Conservation (phyloP, 2,888 invertebrate species). For the Subacronicta megacephala region DNA sequence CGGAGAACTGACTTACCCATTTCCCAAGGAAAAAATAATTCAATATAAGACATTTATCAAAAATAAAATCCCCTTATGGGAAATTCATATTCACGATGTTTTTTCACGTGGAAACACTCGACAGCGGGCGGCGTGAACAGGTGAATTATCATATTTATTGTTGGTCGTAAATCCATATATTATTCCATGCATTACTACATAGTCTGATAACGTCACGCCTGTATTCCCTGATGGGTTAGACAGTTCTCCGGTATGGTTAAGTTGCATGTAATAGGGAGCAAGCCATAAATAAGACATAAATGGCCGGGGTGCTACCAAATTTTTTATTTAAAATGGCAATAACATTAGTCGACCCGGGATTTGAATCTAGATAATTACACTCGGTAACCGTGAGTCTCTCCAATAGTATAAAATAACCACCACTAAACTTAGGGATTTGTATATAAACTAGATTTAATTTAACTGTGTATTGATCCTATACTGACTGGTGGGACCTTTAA, state of each 20-base stretch:
- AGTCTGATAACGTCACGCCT: background rate
- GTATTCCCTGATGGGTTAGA: too few species aligned
- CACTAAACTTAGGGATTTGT: conserved; percentile 6
- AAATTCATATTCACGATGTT: conserved; percentile 58
- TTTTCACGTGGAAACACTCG: conserved; percentile 60
- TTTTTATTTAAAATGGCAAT: too few species aligned
- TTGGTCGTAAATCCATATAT: conserved; percentile 54
- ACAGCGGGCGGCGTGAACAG: conserved; percentile 57
- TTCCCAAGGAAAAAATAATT: conserved; percentile 28
- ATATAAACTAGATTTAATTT: conserved; percentile 37
- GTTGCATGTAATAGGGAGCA: too few species aligned
- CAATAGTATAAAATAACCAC: too few species aligned
- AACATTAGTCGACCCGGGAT: too few species aligned
- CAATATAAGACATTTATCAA: conserved; percentile 45
- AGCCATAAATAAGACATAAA: too few species aligned
- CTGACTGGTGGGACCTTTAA: conserved; percentile 26
- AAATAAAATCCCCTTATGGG: conserved; percentile 56
- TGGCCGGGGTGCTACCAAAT: too few species aligned
- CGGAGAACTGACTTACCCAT: conserved; percentile 9
- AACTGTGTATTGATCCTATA: conserved; percentile 20
- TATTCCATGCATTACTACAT: conserved; percentile 28
- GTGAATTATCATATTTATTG: conserved; percentile 71
- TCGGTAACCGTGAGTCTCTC: too few species aligned
- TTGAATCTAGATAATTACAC: too few species aligned
- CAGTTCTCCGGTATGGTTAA: too few species aligned